Percentiles rank a stretch among this genome's conserved stretches.
Conservation (phyloP, 2,888 invertebrate genomes). For the Aromia moschata region DNA sequence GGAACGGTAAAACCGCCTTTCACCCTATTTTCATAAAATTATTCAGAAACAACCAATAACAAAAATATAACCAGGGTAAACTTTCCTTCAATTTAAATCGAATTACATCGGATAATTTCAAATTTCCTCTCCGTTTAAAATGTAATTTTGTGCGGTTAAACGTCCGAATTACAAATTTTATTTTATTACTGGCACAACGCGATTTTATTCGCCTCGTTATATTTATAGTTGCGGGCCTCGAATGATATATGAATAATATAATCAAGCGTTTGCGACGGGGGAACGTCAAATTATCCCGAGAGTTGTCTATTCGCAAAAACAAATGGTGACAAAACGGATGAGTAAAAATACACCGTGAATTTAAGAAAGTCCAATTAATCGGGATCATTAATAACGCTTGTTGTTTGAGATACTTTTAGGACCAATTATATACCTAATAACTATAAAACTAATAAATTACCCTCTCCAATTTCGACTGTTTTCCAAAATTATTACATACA, state of each 20-base stretch:
- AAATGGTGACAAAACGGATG: not conserved
- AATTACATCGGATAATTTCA: slow-evolving; percentile 1
- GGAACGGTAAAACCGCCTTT: not conserved
- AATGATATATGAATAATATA: not conserved
- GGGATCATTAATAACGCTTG: too few species aligned
- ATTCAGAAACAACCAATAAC: not conserved
- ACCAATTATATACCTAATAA: too few species aligned
- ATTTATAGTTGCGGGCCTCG: not conserved
- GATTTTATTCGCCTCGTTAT: not conserved
- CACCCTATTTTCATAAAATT: not conserved
- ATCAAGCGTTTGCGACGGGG: not conserved
- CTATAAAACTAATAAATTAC: too few species aligned
- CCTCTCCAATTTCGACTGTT: too few species aligned
- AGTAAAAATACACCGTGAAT: not conserved
- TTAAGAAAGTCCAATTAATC: too few species aligned
- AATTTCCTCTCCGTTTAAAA: not conserved
- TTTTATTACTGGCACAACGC: not conserved
- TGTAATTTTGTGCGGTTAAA: slow-evolving; percentile 7
- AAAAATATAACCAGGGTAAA: not conserved
- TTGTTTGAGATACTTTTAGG: too few species aligned
- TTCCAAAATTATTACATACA: too few species aligned
- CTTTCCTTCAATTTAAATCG: not conserved
- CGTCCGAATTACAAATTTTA: not conserved
- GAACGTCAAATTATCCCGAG: not conserved
- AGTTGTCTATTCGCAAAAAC: not conserved